A percentile compares a stretch with the other conserved stretches of the same genome.
phyloP scores from a whole-genome alignment of 2,113 vertebrate species.

The Asarcornis scutulata region DNA sequence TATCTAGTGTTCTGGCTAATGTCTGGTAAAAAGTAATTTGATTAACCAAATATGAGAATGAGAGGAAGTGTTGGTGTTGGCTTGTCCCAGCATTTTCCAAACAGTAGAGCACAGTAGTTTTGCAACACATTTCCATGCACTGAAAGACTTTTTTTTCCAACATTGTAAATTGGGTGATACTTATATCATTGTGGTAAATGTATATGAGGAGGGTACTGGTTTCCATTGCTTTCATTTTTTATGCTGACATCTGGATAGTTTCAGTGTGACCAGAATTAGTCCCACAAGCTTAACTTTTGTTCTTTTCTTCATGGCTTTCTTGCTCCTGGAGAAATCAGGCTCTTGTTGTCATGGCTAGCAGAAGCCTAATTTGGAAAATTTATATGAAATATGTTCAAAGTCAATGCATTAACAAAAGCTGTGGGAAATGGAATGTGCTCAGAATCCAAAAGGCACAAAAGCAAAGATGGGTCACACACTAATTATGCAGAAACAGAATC shows the following conservation, averaged over 20 bases:
- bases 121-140: constrained; percentile 21
- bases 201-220: neutral
- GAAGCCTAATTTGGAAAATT: neutral
- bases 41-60: constrained; percentile 60
- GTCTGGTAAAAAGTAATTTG: constrained; percentile 60
- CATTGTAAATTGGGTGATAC: neutral
- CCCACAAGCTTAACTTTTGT: neutral
- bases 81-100: constrained; percentile 42
- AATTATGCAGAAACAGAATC: neutral
- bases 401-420: neutral
- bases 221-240: constrained; percentile 28
- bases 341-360: neutral
- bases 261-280: neutral
- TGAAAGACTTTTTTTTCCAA: neutral
- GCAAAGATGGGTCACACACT: neutral
- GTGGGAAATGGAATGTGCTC: neutral
- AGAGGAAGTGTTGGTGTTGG: constrained; percentile 66
- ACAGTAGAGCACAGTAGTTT: constrained; percentile 53
- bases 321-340: neutral
- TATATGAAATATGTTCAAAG: neutral
- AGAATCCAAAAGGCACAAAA: neutral
- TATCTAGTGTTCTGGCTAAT: constrained; percentile 62
- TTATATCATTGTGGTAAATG: constrained; percentile 8
- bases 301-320: neutral
- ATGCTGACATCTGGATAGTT: constrained; percentile 4